Base-by-base conservation (phyloP, 1,140 invertebrate genomes). In the Daktulosphaira vitifoliae region DNA sequence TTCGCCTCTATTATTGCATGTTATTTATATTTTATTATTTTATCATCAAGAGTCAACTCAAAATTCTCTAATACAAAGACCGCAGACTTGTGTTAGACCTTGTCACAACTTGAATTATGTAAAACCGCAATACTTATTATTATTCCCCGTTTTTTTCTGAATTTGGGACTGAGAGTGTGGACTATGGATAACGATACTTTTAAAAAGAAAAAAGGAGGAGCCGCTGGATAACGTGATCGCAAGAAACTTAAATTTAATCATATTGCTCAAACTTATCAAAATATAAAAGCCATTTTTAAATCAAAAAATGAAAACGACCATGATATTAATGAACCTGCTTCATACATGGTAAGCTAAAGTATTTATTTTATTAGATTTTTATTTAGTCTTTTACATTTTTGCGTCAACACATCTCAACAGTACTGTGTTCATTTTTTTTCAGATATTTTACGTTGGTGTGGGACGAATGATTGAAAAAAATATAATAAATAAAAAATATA, bases 201-300 rank as follows among this genome's bases (percentile, higher is more conserved):
- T 25, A n/a, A 26, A 25, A 49, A 6, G 5, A 26, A 48, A 48
- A 48, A 48, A 48, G 18, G 44, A 25, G 48, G 48, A 25, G 22
- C 22, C 22, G 22, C 48, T 49, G 22, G 48, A 49, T 20, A 49
- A 49, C 22, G 48, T 15, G 48, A 49, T 50, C 48, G 48, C 5
- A 26, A 50, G 16, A 50, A 23, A 50, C 22, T 50, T 50, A 50
- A 26, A 50, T 50, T 50, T 0, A 6, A 25, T 26, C 48, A 50
- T n/a, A 50, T 50, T 50, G 3, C 48, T 26, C n/a, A 26, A 50
- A n/a, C 23, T 25, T 26, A 25, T 50, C 23, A 50, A 50, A 50
- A 50, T 7, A n/a, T 49, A 49, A 49, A 49, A 49, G 1, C 46
- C 11, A 23, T 49, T 13, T 49, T 49, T 49, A 49, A 49, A 49